Evolutionary conservation across 2,888 invertebrate species (phyloP), one percentile per base, ranked within the genome.

Genomic region (Trichacis sp.): DNA sequence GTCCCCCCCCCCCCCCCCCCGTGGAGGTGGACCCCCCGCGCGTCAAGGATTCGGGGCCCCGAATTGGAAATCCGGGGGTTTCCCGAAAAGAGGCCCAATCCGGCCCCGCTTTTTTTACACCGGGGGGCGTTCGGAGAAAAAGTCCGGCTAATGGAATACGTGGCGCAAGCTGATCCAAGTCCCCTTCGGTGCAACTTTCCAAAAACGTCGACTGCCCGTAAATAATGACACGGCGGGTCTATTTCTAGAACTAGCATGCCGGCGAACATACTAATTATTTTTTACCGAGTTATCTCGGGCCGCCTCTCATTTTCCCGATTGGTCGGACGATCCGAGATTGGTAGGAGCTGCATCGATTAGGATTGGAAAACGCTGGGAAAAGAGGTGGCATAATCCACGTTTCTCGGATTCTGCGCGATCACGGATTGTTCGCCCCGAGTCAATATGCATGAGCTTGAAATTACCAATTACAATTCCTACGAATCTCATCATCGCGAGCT

Each of bases 201-300:
- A 81, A 82, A 82, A 77, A 71, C 75, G 78, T 79, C 74, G 66
- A 72, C 75, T 76, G 77, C 78, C 73, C 70, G 64, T 69, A 63
- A 69, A 69, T 69, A 68, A 78, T 78, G 80, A 80, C 79, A 77
- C 80, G 77, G 75, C 71, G 77, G 75, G 77, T 81, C 82, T 81
- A 82, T 82, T 82, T 80, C 79, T 79, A 80, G 81, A 81, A 77
- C 54, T 74, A 53, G 69, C 72, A 71, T 72, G 64, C 68, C 74
- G 72, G 64, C 74, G 71, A 75, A 77, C 75, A 74, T 73, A 78
- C 77, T 80, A 80, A 80, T 81, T 81, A 80, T 80, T 80, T 81
- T 81, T 79, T 77, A 76, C 72, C 70, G 68, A 43, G 45, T 50
- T 51, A 45, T 48, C 30, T 29, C 24, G 2, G 48, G 50, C 55